A percentile compares a stretch with the other conserved stretches of the same genome.
Evolutionary conservation across 2,797 vertebrate genomes (phyloP).

Genomic region (Xenops minutus): DNA sequence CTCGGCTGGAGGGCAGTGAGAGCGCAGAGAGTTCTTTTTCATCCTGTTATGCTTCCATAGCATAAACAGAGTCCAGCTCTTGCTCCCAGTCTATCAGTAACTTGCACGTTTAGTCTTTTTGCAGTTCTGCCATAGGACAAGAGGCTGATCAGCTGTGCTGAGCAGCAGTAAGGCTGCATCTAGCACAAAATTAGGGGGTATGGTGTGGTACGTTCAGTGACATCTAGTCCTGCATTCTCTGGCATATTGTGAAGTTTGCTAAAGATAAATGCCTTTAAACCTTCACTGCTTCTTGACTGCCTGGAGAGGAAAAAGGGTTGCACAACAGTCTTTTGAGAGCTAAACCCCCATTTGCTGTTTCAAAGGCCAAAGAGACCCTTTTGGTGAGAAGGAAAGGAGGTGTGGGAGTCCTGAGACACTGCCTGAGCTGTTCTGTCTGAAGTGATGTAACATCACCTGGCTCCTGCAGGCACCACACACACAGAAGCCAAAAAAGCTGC

Average conservation of each 20-base stretch:
- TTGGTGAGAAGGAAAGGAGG: neutral
- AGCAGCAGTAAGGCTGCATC: neutral
- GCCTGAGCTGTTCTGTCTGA: neutral
- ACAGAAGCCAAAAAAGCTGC: neutral
- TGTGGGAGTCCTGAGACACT: neutral
- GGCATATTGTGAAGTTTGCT: neutral
- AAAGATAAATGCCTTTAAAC: fast-evolving
- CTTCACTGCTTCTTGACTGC: neutral
- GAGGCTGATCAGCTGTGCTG: neutral
- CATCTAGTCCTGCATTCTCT: neutral
- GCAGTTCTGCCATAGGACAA: neutral
- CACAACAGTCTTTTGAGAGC: neutral
- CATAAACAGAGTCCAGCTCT: neutral
- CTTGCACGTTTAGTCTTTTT: fast-evolving
- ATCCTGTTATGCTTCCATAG: neutral
- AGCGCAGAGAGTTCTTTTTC: neutral
- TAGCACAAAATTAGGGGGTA: neutral
- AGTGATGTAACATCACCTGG: neutral
- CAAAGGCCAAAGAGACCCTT: neutral
- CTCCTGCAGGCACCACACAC: neutral
- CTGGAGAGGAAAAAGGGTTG: neutral
- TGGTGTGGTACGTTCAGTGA: fast-evolving
- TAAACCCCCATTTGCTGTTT: neutral
- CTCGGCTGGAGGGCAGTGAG: neutral
- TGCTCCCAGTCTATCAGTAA: neutral